Evolutionary conservation across 2,888 invertebrate species (phyloP), one percentile per base, ranked within the genome.

Genomic region (Neuroscelio doddi): DNA sequence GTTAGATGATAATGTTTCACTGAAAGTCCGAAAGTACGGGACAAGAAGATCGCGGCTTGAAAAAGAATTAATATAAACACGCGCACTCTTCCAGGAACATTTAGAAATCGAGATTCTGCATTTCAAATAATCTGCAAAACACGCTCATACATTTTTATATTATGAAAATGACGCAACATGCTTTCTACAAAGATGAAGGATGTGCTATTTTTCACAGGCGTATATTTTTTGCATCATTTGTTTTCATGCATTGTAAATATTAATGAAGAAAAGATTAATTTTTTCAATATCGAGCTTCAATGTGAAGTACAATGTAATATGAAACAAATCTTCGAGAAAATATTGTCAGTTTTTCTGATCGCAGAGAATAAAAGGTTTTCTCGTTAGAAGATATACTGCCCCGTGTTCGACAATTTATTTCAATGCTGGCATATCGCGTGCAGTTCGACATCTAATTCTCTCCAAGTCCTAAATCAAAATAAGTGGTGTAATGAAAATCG

Each of bases 1-100:
- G n/a, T n/a, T 53, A 55, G 69, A 71, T 72, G 66, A 71, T 69
- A 72, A 73, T 65, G 65, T 46, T 38, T 46, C 45, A 51, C 56
- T 69, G 69, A 74, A 70, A 73, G 64, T 66, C 52, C 30, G 30
- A 63, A 64, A 68, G 51, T 64, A 47, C 21, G 38, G 32, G 21
- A 17, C 38, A 41, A 14, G 30, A 29, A 41, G 10, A 29, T 21
- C n/a, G 41, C 39, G 4, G 16, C 16, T n/a, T n/a, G n/a, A n/a
- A n/a, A 26, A 24, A 10, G 14, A 42, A 42, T 41, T 21, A 42
- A 42, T 14, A 14, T 17, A 32, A 17, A n/a, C n/a, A 14, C 15
- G 32, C 9, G n/a, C 14, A 5, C 14, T 29, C 14, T 10, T 32
- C 5, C 7, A 34, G 34, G 63, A 39, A 5, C 15, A 15, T 16